Conservation (phyloP, 1,140 invertebrate species). For the Brachionus koreanus region DNA sequence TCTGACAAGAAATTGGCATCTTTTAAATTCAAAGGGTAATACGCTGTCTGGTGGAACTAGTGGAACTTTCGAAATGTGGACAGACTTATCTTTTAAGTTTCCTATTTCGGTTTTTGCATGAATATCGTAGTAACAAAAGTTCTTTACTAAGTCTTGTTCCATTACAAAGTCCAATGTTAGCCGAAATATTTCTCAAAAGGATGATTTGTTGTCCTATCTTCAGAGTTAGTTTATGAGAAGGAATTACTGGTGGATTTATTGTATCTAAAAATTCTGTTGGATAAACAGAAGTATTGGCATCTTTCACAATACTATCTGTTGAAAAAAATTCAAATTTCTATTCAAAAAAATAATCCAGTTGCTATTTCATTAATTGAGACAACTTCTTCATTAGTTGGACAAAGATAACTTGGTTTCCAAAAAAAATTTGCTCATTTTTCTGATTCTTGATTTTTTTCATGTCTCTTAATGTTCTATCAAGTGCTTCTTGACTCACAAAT, state of each 20-base stretch:
- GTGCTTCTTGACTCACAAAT: too few species aligned
- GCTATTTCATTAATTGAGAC: not conserved
- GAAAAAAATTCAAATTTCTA: not conserved
- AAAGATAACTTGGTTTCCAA: too few species aligned
- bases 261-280: slow-evolving; percentile 56
- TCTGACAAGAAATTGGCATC: slow-evolving; percentile 61
- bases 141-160: slow-evolving; percentile 53
- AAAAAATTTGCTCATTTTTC: too few species aligned
- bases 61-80: slow-evolving; percentile 47
- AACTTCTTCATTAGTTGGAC: not conserved
- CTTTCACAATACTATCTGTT: slow-evolving; percentile 46
- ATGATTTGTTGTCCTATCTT: slow-evolving; percentile 55
- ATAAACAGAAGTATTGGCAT: slow-evolving; percentile 47
- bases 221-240: slow-evolving; percentile 55
- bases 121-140: slow-evolving; percentile 46
- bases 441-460: too few species aligned
- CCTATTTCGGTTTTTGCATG: slow-evolving; percentile 46
- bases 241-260: slow-evolving; percentile 51
- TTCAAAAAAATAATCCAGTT: not conserved
- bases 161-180: slow-evolving; percentile 51
- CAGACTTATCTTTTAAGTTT: slow-evolving; percentile 29
- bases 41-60: slow-evolving; percentile 46
- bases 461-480: too few species aligned
- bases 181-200: slow-evolving; percentile 55
- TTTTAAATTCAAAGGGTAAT: slow-evolving; percentile 55